A percentile compares a stretch with the other conserved stretches of the same genome.
These are phyloP conservation scores for Bombus breviceps DNA, from an alignment of 1,140 invertebrate genomes.

Conservation along the genomic window DNA sequence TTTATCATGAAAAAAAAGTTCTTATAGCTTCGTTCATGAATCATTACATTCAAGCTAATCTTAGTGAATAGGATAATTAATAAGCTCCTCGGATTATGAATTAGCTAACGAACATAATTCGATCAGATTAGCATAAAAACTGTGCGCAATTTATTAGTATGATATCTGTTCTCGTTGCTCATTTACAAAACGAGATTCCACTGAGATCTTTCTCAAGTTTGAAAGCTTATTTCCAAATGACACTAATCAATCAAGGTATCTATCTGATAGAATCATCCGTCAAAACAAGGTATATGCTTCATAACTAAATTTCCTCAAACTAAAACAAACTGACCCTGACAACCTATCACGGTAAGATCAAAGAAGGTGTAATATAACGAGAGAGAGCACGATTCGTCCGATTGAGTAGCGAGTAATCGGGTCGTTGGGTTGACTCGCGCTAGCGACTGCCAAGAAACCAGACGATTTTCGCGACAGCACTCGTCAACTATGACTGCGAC, in stretches of 20 bases:
- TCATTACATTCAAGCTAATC: background rate
- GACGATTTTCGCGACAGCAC: constrained; percentile 48
- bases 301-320: background rate
- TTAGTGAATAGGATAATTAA: background rate
- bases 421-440: background rate
- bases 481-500: constrained; percentile 35
- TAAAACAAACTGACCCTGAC: background rate
- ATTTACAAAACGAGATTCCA: background rate
- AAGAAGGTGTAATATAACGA: background rate
- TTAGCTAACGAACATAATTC: background rate
- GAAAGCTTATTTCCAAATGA: background rate
- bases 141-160: background rate
- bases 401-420: constrained; percentile 9
- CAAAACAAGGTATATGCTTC: background rate
- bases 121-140: background rate
- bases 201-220: background rate
- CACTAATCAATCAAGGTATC: background rate
- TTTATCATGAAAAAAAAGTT: background rate
- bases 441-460: constrained; percentile 19
- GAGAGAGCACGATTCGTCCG: background rate
- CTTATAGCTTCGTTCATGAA: background rate
- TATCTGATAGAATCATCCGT: background rate
- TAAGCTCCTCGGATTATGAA: background rate
- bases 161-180: background rate
- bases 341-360: too few species aligned